Base-by-base conservation (phyloP, 2,888 invertebrate genomes). In the Cosmia trapezina region DNA sequence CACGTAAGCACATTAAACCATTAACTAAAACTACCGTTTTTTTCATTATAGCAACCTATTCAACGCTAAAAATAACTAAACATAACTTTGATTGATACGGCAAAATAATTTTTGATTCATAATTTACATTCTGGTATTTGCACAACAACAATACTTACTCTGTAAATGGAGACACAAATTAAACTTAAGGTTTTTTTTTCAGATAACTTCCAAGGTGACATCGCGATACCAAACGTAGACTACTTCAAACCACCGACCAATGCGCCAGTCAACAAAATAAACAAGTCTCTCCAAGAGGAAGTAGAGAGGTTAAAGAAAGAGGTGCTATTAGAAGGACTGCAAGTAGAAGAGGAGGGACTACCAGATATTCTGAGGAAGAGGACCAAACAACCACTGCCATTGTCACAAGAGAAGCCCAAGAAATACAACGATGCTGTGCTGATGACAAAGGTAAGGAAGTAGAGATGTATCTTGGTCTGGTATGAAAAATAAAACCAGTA, bases 171-270 rank as follows among this genome's bases (percentile, higher is more conserved):
- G 28, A 33, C 17, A 12, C 12, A 22, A 0, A 49, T 43, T 37
- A 68, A 62, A 54, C 33, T 45, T 2, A 81, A 72, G 73, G n/a
- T n/a, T 81, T 89, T 92, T 85, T 89, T 97, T 97, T 37, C 96
- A 98, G 98, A 97, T 87, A 97, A 97, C 70, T 98, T 98, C 90
- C 96, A 98, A 96, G 98, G 98, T 0, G 98, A 98, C 93, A 98
- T 98, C 79, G 98, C 98, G 0, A 95, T 98, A 81, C 97, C 98
- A 51, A 97, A 97, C 86, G 82, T 93, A 73, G 96, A 96, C 83
- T 95, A 93, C 61, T 91, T 90, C 87, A 96, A 89, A 68, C 91
- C 93, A 61, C 86, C 91, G 0, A 89, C 89, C 5, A 90, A 87
- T 64, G 87, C 91, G 0, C 91, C 93, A 7, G 90, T 95, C 49